Evolutionary conservation across 92 coral and sea anemone genomes (phyloP).

Genomic region (Zoanthus gigantus): DNA sequence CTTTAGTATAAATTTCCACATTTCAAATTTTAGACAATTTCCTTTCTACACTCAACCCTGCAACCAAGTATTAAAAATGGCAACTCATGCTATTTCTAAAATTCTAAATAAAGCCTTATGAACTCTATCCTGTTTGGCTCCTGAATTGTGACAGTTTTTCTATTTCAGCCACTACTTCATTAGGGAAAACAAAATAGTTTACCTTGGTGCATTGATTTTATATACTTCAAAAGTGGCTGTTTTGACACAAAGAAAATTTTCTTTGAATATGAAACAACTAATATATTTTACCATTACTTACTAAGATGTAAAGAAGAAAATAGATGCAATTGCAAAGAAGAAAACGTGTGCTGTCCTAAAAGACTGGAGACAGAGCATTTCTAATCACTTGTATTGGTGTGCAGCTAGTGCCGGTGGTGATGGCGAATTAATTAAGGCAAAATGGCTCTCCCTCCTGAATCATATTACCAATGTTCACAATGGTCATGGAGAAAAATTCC

Average conservation of each 20-base stretch:
- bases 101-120: background rate
- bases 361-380: constrained; percentile 60
- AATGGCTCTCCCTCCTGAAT: constrained; percentile 53
- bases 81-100: background rate
- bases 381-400: constrained; percentile 65
- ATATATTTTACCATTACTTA: background rate
- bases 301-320: constrained; percentile 49
- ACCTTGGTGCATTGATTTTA: background rate
- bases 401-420: constrained; percentile 62
- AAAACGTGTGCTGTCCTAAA: constrained; percentile 49
- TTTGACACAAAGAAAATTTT: background rate
- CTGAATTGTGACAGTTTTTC: no score
- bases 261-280: background rate
- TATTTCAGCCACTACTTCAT: no score
- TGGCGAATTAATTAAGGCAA: constrained; percentile 54
- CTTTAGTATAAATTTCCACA: background rate
- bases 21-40: background rate
- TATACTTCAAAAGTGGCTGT: background rate
- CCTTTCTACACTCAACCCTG: background rate
- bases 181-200: no score
- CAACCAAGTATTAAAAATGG: no score
- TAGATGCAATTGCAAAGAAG: constrained; percentile 60
- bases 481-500: constrained; percentile 50
- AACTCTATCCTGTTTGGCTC: background rate
- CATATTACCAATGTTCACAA: constrained; percentile 49